A percentile compares a stretch with the other conserved stretches of the same genome.
These are phyloP conservation scores for Tricholaema leucomelas DNA, from an alignment of 2,113 vertebrate genomes.

Conservation along the genomic window DNA sequence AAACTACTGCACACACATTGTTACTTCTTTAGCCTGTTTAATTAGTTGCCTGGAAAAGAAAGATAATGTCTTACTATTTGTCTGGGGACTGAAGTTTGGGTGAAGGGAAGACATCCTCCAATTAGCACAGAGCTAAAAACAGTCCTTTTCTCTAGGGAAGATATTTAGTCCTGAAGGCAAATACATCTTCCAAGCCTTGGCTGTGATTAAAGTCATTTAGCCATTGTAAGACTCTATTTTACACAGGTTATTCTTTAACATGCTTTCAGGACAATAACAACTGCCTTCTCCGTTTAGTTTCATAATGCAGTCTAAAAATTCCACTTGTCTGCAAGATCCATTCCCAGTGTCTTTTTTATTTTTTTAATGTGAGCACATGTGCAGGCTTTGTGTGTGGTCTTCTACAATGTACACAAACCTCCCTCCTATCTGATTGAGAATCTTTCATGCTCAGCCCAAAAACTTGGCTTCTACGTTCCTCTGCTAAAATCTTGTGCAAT, in stretches of 20 bases:
- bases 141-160: conserved; percentile 12
- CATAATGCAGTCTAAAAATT: background rate
- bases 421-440: background rate
- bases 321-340: background rate
- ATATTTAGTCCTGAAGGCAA: conserved; percentile 1
- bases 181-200: background rate
- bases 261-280: background rate
- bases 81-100: background rate
- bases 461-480: background rate
- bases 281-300: background rate
- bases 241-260: background rate
- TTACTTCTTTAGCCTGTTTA: conserved; percentile 25
- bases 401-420: background rate
- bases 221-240: background rate
- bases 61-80: conserved; percentile 52
- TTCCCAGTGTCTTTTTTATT: background rate
- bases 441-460: background rate
- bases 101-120: background rate
- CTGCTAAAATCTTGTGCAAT: background rate
- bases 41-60: conserved; percentile 43
- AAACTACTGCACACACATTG: conserved; percentile 33
- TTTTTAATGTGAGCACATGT: background rate
- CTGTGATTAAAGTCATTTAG: background rate
- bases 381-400: conserved; percentile 12
- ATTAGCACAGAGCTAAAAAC: background rate